Evolutionary conservation across 1,140 invertebrate genomes (phyloP).

Genomic region (Episyrphus balteatus): DNA sequence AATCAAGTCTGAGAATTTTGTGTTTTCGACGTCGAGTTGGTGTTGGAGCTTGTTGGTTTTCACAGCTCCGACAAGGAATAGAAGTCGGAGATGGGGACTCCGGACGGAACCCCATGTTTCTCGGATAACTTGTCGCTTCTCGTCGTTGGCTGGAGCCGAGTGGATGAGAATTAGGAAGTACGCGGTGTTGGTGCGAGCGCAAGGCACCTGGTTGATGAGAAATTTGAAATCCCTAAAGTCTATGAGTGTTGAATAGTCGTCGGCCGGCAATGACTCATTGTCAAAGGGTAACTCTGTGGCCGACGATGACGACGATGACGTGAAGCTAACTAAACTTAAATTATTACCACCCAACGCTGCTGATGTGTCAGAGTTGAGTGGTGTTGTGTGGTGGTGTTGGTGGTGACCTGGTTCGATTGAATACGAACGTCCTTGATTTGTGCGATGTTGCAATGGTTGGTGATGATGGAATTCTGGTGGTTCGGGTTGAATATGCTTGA

Average conservation of each 20-base stretch:
- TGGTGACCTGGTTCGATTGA: background rate
- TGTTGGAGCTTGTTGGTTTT: conserved; percentile 30
- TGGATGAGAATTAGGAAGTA: conserved; percentile 54
- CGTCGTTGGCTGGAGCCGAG: conserved; percentile 51
- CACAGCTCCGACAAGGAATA: conserved; percentile 60
- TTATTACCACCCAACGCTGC: background rate
- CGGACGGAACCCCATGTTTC: conserved; percentile 50
- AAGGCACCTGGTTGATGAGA: conserved; percentile 42
- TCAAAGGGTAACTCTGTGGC: too few relatives aligned
- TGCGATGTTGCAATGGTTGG: conserved; percentile 1
- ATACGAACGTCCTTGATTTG: background rate
- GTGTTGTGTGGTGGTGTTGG: background rate
- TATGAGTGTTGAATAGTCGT: conserved; percentile 41
- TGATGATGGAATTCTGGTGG: conserved; percentile 1
- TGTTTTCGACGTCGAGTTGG: conserved; percentile 48
- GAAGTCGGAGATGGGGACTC: conserved; percentile 36
- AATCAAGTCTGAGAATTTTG: conserved; percentile 54
- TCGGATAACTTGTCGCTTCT: conserved; percentile 49
- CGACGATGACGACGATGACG: background rate
- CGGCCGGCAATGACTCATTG: conserved; percentile 14
- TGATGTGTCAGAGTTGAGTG: background rate
- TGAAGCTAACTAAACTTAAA: background rate
- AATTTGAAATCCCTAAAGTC: conserved; percentile 48
- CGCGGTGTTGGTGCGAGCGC: conserved; percentile 34
- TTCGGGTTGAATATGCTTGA: background rate